Evolutionary conservation across 2,888 invertebrate species (phyloP), one percentile per base, ranked within the genome.

Genomic region (Erynnis tages): DNA sequence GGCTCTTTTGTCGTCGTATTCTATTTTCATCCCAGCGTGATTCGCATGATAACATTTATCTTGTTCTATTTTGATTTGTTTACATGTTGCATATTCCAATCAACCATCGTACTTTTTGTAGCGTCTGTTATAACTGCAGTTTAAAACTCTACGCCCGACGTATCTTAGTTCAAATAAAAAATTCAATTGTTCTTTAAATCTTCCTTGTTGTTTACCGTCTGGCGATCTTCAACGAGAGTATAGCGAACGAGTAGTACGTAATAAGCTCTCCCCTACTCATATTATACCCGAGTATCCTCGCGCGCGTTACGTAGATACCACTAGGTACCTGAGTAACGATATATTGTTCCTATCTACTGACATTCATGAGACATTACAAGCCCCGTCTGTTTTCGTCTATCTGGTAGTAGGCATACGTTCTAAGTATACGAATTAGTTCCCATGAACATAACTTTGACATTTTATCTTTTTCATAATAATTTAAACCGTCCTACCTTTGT

Each of bases 201-300:
- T 25, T n/a, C 41, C 41, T 32, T 34, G 13, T 34, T 49, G 41
- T 41, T 49, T 49, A 30, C 49, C 30, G 49, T 41, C 49, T 49
- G 23, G 34, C 25, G 34, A 49, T 41, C 48, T 34, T 10, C 30
- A 49, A 23, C 32, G 47, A 30, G 38, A 25, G 47, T n/a, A 38
- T 48, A 29, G 30, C 40, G 40, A 48, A 40, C 48, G 32, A 40
- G 38, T 30, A 21, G 47, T 29, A 48, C 13, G 48, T 48, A 48
- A 40, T 48, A 32, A 30, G 48, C 40, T 40, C 48, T 40, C 40
- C 48, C 40, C 40, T 29, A 30, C 40, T 25, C 40, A 23, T 48
- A 25, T 38, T 32, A 10, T 19, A 16, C 38, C 14, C 21, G 17
- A 29, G 23, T 6, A 40, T 17, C 32, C 11, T 40, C 17, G 7